These are phyloP conservation scores for Drosophila austrosaltans DNA, from an alignment of 2,888 invertebrate genomes.

Conservation along the genomic window DNA sequence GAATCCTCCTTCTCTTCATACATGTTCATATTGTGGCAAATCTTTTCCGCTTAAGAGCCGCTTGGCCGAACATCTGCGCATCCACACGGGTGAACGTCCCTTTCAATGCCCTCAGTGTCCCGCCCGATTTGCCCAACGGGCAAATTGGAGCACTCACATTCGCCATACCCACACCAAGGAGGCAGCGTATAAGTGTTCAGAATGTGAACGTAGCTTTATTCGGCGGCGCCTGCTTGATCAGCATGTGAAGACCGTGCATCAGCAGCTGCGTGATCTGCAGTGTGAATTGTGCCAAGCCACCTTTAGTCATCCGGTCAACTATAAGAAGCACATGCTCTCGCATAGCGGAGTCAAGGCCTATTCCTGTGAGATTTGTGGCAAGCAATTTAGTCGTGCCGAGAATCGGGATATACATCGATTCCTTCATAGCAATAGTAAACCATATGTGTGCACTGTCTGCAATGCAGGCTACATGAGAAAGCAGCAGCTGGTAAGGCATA, in stretches of 20 bases:
- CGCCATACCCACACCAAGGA: constrained; percentile 91
- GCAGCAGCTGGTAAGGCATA: constrained; percentile 91
- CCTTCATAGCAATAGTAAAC: constrained; percentile 93
- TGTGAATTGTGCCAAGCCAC: constrained; percentile 90
- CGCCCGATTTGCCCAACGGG: constrained; percentile 91
- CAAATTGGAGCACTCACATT: constrained; percentile 91
- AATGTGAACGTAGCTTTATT: constrained; percentile 90
- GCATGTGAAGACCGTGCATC: constrained; percentile 92
- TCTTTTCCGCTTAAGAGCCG: constrained; percentile 83
- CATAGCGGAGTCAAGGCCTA: constrained; percentile 92
- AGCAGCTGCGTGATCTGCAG: constrained; percentile 90
- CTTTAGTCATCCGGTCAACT: constrained; percentile 93
- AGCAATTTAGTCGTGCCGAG: constrained; percentile 92
- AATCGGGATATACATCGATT: constrained; percentile 93
- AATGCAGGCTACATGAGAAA: constrained; percentile 93
- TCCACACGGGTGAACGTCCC: constrained; percentile 91
- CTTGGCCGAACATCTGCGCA: constrained; percentile 91
- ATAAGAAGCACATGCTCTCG: constrained; percentile 89
- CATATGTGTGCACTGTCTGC: constrained; percentile 92
- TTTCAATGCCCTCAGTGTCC: constrained; percentile 91
- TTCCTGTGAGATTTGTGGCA: constrained; percentile 91
- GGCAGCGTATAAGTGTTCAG: constrained; percentile 87
- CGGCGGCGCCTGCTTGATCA: constrained; percentile 88
- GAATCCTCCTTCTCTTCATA: background rate
- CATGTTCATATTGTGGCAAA: background rate